Evolutionary conservation across 2,797 vertebrate genomes (phyloP).

Genomic region (Champsocephalus esox): DNA sequence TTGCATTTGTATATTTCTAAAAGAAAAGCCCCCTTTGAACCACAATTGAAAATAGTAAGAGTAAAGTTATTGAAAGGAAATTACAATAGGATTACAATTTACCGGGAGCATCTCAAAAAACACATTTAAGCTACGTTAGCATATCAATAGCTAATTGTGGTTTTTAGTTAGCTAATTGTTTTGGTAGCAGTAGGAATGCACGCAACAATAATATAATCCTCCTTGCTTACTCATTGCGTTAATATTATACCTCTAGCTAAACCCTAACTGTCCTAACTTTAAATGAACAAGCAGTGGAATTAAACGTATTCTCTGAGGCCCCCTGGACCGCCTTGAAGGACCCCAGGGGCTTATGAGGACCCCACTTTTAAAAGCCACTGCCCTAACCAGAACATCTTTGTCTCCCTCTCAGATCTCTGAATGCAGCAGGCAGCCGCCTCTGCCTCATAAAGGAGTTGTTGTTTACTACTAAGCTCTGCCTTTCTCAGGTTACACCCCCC

Average conservation of each 20-base stretch:
- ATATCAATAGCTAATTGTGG: too few species aligned
- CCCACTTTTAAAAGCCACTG: constrained; percentile 34
- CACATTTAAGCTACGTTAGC: too few species aligned
- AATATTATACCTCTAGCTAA: not conserved
- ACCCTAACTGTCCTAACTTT: constrained; percentile 1
- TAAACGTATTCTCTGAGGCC: not conserved
- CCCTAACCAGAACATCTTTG: constrained; percentile 56
- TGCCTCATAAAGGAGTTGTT: constrained; percentile 79
- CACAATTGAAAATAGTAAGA: not conserved
- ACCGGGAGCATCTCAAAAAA: too few species aligned
- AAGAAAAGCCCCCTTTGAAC: not conserved
- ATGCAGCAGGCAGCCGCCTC: constrained; percentile 58
- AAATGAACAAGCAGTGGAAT: constrained; percentile 29
- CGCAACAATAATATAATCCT: not conserved
- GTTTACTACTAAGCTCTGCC: constrained; percentile 75
- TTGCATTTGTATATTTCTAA: not conserved
- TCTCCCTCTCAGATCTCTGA: constrained; percentile 55
- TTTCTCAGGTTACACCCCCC: constrained; percentile 79
- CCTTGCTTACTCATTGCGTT: not conserved
- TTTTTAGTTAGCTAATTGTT: too few species aligned
- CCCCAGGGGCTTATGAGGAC: constrained; percentile 10
- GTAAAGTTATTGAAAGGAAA: too few species aligned
- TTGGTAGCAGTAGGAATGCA: too few species aligned
- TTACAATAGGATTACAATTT: too few species aligned
- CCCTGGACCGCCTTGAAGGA: constrained; percentile 1